A percentile compares a stretch with the other conserved stretches of the same genome.
Conservation (phyloP, 2,888 invertebrate species). For the Chydorus sphaericus region DNA sequence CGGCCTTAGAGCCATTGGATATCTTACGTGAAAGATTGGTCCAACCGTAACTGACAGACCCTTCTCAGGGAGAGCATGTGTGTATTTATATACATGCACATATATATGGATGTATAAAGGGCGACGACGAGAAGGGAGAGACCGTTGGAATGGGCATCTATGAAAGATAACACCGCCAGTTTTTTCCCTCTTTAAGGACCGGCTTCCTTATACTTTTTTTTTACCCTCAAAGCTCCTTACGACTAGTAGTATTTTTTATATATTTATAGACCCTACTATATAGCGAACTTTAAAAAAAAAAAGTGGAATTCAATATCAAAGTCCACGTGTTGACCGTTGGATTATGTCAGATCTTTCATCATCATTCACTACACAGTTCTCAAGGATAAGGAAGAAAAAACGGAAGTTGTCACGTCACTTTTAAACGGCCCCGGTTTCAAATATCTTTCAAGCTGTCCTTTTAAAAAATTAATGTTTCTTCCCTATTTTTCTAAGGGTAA, state of each 20-base stretch:
- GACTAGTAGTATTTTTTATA: not conserved
- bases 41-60: slow-evolving; percentile 8
- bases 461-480: too few relatives aligned
- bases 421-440: too few relatives aligned
- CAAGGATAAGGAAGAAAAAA: not conserved
- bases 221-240: slow-evolving; percentile 2
- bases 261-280: not conserved
- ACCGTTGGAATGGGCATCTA: slow-evolving; percentile 6
- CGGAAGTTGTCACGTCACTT: not conserved
- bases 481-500: too few relatives aligned
- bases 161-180: slow-evolving; percentile 10
- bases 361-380: not conserved
- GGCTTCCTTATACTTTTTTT: slow-evolving; percentile 7
- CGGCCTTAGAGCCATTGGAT: slow-evolving; percentile 1
- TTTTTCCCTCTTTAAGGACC: slow-evolving; percentile 1
- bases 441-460: too few relatives aligned
- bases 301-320: not conserved
- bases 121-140: slow-evolving; percentile 3
- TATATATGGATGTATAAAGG: slow-evolving; percentile 1
- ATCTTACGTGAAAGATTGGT: slow-evolving; percentile 8
- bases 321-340: slow-evolving; percentile 6
- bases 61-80: not conserved
- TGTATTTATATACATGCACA: not conserved
- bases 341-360: not conserved
- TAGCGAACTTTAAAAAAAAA: not conserved